Conservation (phyloP, 1,140 invertebrate genomes). For the Notospermus geniculatus region DNA sequence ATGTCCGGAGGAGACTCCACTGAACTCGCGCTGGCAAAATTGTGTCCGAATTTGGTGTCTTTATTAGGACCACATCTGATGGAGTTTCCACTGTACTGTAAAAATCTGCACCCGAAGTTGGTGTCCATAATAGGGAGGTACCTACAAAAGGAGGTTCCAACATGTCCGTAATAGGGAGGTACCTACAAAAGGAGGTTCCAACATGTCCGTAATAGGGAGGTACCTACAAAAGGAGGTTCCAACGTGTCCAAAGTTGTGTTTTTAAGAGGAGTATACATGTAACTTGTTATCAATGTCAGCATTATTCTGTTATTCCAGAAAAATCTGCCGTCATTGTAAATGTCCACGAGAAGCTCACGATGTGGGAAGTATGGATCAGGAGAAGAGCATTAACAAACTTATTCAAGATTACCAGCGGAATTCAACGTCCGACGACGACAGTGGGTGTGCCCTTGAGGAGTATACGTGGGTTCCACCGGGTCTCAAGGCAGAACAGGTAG, state of each 20-base stretch:
- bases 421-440: slow-evolving; percentile 94
- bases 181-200: too few species aligned
- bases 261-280: slow-evolving; percentile 19
- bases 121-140: slow-evolving; percentile 3
- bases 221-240: too few species aligned
- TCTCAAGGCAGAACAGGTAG: slow-evolving; percentile 91
- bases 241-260: slow-evolving; percentile 13
- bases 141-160: too few species aligned
- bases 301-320: slow-evolving; percentile 57
- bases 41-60: too few species aligned
- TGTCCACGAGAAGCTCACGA: slow-evolving; percentile 71
- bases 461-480: slow-evolving; percentile 98
- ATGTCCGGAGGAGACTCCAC: too few species aligned
- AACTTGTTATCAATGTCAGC: slow-evolving; percentile 15
- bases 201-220: too few species aligned
- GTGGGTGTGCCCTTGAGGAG: slow-evolving; percentile 93
- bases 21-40: too few species aligned
- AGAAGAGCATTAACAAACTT: slow-evolving; percentile 35
- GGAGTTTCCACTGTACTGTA: too few species aligned
- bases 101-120: too few species aligned
- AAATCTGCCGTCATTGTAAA: slow-evolving; percentile 71
- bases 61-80: too few species aligned
- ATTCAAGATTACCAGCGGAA: slow-evolving; percentile 63
- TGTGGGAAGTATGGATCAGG: slow-evolving; percentile 37
- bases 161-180: too few species aligned